A percentile compares a stretch with the other conserved stretches of the same genome.
phyloP scores from a whole-genome alignment of 2,797 vertebrate species.

The Enteromius mattozi region DNA sequence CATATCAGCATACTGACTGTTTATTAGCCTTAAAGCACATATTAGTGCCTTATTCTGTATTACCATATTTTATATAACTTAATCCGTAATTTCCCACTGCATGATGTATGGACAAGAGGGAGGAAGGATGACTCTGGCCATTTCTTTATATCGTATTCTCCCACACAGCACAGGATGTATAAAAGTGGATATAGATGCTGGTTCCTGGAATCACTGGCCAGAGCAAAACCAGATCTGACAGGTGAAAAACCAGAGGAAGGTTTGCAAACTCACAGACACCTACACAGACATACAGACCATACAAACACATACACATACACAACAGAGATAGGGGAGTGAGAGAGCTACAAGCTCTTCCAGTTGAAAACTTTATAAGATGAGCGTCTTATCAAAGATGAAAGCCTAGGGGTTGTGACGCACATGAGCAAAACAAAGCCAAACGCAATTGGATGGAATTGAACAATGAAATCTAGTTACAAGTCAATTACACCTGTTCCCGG shows the following conservation, averaged over 20 bases:
- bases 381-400: slow-evolving; percentile 46
- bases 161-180: background rate
- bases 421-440: slow-evolving; percentile 45
- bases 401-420: slow-evolving; percentile 39
- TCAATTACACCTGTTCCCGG: slow-evolving; percentile 32
- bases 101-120: no score
- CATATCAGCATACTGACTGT: background rate
- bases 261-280: slow-evolving; percentile 15
- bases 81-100: no score
- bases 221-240: slow-evolving; percentile 28
- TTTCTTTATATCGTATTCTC: background rate
- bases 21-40: background rate
- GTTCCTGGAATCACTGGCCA: background rate
- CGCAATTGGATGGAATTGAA: slow-evolving; percentile 41
- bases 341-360: background rate
- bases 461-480: slow-evolving; percentile 47
- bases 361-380: slow-evolving; percentile 20
- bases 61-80: background rate
- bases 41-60: background rate
- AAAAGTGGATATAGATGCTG: slow-evolving; percentile 13
- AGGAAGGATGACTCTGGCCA: background rate
- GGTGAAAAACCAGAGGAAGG: slow-evolving; percentile 19
- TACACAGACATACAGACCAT: background rate
- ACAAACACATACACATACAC: background rate
- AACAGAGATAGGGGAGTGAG: background rate